These are phyloP conservation scores for Athalia rosae DNA, from an alignment of 2,888 invertebrate species.

Conservation along the genomic window DNA sequence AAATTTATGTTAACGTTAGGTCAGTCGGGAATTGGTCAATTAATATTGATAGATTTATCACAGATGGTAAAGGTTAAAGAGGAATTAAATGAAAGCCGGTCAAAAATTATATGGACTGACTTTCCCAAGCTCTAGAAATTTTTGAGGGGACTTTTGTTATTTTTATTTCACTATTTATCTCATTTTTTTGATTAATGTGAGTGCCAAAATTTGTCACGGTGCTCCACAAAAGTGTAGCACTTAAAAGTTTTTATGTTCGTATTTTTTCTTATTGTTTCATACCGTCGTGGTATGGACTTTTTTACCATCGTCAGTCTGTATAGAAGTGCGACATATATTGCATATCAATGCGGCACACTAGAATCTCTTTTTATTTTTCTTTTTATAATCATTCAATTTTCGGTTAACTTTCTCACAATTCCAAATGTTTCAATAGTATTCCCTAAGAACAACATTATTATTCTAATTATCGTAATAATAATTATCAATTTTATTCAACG, in stretches of 20 bases:
- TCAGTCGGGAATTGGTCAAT: conserved; percentile 26
- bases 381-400: background rate
- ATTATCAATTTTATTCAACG: conserved; percentile 4
- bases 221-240: background rate
- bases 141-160: background rate
- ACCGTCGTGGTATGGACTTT: conserved; percentile 40
- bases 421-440: conserved; percentile 4
- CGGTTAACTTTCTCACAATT: background rate
- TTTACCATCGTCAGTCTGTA: conserved; percentile 60
- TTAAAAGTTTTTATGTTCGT: background rate
- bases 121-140: background rate
- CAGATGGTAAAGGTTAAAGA: conserved; percentile 23
- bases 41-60: conserved; percentile 18
- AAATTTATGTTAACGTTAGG: conserved; percentile 10
- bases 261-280: background rate
- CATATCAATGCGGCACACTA: conserved; percentile 51
- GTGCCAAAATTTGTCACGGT: background rate
- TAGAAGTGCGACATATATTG: conserved; percentile 63
- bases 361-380: conserved; percentile 2
- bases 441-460: background rate
- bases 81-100: background rate
- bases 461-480: conserved; percentile 15
- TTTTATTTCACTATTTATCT: background rate
- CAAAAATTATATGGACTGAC: background rate
- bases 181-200: background rate